Conservation (phyloP, 2,888 invertebrate species). For the Lamellibrachia satsuma region DNA sequence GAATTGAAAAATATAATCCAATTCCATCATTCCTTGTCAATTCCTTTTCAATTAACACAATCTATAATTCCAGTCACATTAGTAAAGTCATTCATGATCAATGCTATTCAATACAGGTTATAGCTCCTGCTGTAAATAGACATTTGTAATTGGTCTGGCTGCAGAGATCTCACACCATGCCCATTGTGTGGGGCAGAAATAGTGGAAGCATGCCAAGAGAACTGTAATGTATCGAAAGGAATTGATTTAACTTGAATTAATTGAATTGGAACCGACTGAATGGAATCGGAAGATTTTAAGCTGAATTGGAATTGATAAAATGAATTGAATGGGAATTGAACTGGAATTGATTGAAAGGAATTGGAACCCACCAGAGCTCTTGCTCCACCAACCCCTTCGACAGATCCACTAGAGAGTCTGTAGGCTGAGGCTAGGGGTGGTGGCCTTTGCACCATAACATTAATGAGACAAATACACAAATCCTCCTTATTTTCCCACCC, state of each 20-base stretch:
- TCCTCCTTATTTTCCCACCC: neutral
- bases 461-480: neutral
- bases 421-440: neutral
- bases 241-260: neutral
- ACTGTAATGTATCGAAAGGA: neutral
- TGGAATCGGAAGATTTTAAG: neutral
- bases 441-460: neutral
- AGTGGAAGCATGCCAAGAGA: neutral
- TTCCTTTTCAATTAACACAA: neutral
- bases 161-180: neutral
- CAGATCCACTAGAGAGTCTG: neutral
- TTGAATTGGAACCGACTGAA: neutral
- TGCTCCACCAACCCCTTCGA: neutral
- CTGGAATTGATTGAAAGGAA: no score
- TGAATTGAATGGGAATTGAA: no score
- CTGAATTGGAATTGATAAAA: no score
- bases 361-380: no score
- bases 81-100: neutral
- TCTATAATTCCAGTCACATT: neutral
- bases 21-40: neutral
- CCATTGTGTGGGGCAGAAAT: neutral
- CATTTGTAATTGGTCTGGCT: neutral
- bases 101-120: neutral
- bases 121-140: neutral
- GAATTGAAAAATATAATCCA: neutral